Conservation (phyloP, 2,113 vertebrate species). For the Oophaga pumilio region DNA sequence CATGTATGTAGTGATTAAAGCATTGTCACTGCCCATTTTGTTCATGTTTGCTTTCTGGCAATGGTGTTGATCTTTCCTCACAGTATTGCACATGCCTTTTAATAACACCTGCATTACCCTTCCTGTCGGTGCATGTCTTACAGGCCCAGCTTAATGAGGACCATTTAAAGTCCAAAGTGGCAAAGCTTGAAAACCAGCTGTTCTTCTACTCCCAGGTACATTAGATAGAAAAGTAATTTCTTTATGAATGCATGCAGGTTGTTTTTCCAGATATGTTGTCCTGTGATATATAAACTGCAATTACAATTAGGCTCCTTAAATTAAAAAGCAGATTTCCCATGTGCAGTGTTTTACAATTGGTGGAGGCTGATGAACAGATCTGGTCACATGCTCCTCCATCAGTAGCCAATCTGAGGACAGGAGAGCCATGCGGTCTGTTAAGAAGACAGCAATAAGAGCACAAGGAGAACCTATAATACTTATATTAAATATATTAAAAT, state of each 20-base stretch:
- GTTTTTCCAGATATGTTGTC: not conserved
- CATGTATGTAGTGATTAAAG: not conserved
- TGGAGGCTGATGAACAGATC: too few species aligned
- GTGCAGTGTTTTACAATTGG: too few species aligned
- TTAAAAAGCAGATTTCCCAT: too few species aligned
- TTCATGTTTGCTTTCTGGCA: not conserved
- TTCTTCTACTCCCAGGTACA: slow-evolving; percentile 87
- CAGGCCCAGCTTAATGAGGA: slow-evolving; percentile 91
- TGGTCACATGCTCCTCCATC: too few species aligned
- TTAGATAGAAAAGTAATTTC: not conserved
- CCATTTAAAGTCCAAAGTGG: slow-evolving; percentile 82
- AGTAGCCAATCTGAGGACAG: too few species aligned
- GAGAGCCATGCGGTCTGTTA: too few species aligned
- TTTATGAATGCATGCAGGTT: not conserved
- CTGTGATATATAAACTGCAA: not conserved
- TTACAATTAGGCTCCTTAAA: not conserved
- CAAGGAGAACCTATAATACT: too few species aligned
- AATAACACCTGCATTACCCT: not conserved
- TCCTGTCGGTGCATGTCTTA: slow-evolving; percentile 37
- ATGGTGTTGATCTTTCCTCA: not conserved
- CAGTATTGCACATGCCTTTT: not conserved
- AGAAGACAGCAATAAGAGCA: too few species aligned
- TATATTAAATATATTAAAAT: too few species aligned
- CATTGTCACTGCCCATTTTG: not conserved
- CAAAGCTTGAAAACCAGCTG: slow-evolving; percentile 86